A percentile compares a stretch with the other conserved stretches of the same genome.
These are phyloP conservation scores for Saiga tatarica DNA, from an alignment of 2,113 vertebrate genomes.

Conservation along the genomic window DNA sequence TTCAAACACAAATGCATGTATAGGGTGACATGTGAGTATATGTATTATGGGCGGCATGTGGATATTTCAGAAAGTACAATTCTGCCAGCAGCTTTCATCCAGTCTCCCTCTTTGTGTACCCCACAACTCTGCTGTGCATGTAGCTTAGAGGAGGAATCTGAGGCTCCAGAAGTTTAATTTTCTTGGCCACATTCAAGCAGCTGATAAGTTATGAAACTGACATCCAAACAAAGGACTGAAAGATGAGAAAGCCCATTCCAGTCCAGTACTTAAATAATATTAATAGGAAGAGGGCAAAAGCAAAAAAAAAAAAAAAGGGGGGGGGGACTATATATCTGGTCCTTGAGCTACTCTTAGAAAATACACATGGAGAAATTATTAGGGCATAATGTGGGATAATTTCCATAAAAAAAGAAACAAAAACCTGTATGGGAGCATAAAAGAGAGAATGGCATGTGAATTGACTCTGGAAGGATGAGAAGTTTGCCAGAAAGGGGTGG, in stretches of 20 bases:
- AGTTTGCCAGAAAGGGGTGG: not conserved
- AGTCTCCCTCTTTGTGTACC: not conserved
- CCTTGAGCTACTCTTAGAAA: not conserved
- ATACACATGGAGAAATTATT: not conserved
- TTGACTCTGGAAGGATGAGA: not conserved
- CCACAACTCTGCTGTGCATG: fast-evolving
- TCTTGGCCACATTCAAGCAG: not conserved
- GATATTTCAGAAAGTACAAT: not conserved
- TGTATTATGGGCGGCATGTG: not conserved
- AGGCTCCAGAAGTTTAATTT: not conserved
- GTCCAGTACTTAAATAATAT: not conserved
- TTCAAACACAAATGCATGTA: not conserved
- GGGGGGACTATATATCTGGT: not conserved
- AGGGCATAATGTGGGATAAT: not conserved
- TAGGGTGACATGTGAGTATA: not conserved
- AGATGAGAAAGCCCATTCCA: not conserved
- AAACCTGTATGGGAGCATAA: not conserved
- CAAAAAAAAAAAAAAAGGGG: no score
- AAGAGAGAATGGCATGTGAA: not conserved
- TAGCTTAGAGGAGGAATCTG: not conserved
- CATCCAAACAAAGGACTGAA: not conserved
- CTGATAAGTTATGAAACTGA: not conserved
- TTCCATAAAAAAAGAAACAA: not conserved
- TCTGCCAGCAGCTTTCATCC: not conserved
- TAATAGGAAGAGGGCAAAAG: not conserved